These are phyloP conservation scores for Pseudobourletiella spinata DNA, from an alignment of 1,140 invertebrate genomes.

Conservation along the genomic window DNA sequence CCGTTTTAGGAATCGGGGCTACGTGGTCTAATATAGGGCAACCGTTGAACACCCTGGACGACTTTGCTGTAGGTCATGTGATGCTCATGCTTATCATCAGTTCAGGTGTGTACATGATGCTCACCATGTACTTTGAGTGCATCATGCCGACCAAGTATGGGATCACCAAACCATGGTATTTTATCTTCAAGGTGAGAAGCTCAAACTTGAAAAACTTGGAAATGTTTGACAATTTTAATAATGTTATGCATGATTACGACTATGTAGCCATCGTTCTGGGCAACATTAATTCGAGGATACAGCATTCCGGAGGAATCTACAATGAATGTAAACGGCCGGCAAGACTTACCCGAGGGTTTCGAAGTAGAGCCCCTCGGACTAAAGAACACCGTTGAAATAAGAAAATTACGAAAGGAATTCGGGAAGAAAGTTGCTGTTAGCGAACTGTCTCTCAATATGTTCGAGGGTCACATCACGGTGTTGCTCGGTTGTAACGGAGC, in stretches of 20 bases:
- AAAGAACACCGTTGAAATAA: constrained; percentile 5
- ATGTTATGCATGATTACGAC: background rate
- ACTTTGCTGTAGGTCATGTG: constrained; percentile 39
- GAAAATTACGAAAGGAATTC: constrained; percentile 15
- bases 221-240: no score
- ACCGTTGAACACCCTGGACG: constrained; percentile 15
- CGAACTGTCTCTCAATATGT: constrained; percentile 22
- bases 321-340: no score
- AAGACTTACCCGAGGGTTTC: background rate
- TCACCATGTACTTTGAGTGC: constrained; percentile 51
- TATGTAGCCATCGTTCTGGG: constrained; percentile 7
- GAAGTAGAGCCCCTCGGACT: constrained; percentile 6
- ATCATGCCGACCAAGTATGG: constrained; percentile 37
- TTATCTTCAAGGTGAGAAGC: constrained; percentile 24
- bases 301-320: no score
- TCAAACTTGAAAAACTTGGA: background rate
- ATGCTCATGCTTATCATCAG: constrained; percentile 53
- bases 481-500: constrained; percentile 48
- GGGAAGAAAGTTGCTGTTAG: constrained; percentile 12
- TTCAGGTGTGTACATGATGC: constrained; percentile 52
- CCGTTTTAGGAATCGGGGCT: constrained; percentile 38
- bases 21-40: constrained; percentile 46
- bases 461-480: constrained; percentile 25
- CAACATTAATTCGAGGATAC: no score
- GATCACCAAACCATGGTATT: constrained; percentile 44